These are phyloP conservation scores for Coenonympha arcania DNA, from an alignment of 2,888 invertebrate genomes.

Conservation along the genomic window DNA sequence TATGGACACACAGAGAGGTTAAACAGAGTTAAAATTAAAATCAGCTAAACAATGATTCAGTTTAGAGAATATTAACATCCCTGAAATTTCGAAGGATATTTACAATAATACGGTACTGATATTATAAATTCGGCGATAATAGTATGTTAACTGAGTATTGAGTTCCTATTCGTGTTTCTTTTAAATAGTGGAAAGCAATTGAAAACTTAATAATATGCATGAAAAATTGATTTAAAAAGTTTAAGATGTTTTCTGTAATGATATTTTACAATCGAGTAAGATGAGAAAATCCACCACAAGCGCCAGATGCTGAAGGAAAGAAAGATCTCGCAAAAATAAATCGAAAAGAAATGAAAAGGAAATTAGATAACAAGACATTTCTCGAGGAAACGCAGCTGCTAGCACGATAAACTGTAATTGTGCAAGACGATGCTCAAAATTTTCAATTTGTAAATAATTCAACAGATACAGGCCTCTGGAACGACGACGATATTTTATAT, in stretches of 20 bases:
- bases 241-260: neutral
- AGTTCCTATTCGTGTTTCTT: too few relatives aligned
- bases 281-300: neutral
- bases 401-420: slow-evolving; percentile 23
- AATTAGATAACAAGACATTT: slow-evolving; percentile 52
- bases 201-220: too few relatives aligned
- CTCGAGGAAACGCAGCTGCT: slow-evolving; percentile 51
- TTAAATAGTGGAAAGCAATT: too few relatives aligned
- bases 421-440: slow-evolving; percentile 24
- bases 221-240: neutral
- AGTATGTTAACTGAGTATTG: too few relatives aligned
- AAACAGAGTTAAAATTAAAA: too few relatives aligned
- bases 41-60: too few relatives aligned
- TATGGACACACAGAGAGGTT: too few relatives aligned
- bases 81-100: too few relatives aligned
- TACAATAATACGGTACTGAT: too few relatives aligned
- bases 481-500: slow-evolving; percentile 3
- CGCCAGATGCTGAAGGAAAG: slow-evolving; percentile 3
- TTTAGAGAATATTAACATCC: too few relatives aligned
- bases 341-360: slow-evolving; percentile 51
- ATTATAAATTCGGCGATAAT: too few relatives aligned
- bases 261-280: neutral
- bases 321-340: slow-evolving; percentile 23
- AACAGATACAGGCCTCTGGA: neutral
- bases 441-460: slow-evolving; percentile 25